Conservation (phyloP, 2,113 vertebrate species). For the Sporophila hypoxantha region DNA sequence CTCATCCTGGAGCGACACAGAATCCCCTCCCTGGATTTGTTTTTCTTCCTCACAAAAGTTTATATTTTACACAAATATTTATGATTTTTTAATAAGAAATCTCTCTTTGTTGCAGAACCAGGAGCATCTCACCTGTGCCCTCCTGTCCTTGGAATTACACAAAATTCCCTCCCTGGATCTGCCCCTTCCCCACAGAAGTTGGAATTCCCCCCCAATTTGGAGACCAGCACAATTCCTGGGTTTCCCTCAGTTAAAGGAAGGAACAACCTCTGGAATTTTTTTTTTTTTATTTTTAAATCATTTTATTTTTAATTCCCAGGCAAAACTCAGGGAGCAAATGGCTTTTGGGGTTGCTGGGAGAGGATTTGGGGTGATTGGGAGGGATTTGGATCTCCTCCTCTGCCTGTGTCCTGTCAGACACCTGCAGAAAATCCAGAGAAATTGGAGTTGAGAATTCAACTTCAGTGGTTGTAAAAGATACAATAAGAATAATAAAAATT, state of each 20-base stretch:
- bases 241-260: no score
- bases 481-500: no score
- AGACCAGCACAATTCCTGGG: no score
- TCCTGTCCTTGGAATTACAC: no score
- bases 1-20: background rate
- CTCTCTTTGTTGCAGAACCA: no score
- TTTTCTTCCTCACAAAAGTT: background rate
- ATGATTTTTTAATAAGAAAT: no score
- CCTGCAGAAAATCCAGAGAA: background rate
- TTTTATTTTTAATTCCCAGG: background rate
- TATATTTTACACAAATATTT: no score
- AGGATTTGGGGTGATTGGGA: background rate
- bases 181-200: background rate
- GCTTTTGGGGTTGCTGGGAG: background rate
- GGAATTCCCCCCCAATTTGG: accelerated
- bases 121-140: no score
- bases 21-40: background rate
- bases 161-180: no score
- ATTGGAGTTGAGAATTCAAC: no score
- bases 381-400: background rate
- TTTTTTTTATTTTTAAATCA: no score
- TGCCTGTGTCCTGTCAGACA: background rate
- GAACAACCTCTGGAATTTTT: no score
- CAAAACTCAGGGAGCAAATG: background rate
- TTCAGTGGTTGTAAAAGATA: background rate